Conservation (phyloP, 2,113 vertebrate genomes). For the Himantopus leucocephalus region DNA sequence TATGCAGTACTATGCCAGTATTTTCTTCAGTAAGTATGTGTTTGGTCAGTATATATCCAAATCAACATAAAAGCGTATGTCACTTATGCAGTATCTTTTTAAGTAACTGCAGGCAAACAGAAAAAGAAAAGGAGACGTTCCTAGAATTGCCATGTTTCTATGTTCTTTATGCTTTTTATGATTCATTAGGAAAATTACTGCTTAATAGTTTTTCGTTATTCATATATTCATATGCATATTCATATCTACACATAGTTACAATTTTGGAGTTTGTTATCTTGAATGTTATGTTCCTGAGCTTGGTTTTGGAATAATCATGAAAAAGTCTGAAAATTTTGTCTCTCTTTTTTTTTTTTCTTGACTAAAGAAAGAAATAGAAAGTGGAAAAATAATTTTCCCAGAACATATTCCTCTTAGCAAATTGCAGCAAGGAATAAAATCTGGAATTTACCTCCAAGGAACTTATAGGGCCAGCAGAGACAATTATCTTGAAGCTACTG, state of each 20-base stretch:
- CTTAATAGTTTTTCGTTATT: not conserved
- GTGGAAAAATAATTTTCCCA: conserved; percentile 87
- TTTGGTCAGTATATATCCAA: not conserved
- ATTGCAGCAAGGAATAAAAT: conserved; percentile 93
- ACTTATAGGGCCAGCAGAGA: conserved; percentile 92
- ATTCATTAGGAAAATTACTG: not conserved
- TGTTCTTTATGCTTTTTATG: not conserved
- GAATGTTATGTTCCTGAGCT: not conserved
- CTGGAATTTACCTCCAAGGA: conserved; percentile 87
- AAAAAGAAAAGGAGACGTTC: not conserved
- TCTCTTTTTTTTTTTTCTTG: not conserved
- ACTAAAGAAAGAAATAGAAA: conserved; percentile 86
- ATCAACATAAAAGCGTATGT: not conserved
- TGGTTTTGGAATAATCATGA: not conserved
- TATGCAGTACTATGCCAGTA: not conserved
- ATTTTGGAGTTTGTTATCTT: not conserved
- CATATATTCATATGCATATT: not conserved
- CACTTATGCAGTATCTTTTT: not conserved
- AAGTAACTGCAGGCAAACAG: not conserved
- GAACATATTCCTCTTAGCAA: conserved; percentile 93
- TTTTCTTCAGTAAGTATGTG: not conserved
- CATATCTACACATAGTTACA: not conserved
- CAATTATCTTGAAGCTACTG: conserved; percentile 95
- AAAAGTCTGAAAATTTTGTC: not conserved
- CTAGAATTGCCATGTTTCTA: not conserved